A percentile compares a stretch with the other conserved stretches of the same genome.
phyloP scores from a whole-genome alignment of 2,797 vertebrate species.

The Meriones psammophilus region DNA sequence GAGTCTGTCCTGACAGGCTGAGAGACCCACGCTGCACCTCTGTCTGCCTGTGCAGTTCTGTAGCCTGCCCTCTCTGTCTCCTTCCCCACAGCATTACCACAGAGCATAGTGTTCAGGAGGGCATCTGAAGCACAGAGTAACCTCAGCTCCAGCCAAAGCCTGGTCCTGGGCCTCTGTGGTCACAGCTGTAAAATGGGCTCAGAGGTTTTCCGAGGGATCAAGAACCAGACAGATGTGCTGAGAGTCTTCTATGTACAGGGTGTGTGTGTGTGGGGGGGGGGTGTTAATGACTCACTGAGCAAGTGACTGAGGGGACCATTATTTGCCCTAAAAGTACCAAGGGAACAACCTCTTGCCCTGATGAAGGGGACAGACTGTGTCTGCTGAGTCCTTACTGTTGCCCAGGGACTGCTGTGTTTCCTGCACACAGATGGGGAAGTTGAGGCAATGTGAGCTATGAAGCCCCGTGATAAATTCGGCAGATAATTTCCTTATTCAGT shows the following conservation, averaged over 20 bases:
- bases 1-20: too few relatives aligned
- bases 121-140: background rate
- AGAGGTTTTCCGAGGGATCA: background rate
- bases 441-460: background rate
- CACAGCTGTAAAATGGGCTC: background rate
- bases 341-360: background rate
- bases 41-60: background rate
- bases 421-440: background rate
- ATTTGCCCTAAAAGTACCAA: background rate
- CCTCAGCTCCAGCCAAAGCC: background rate
- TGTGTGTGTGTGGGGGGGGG: too few relatives aligned
- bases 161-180: background rate
- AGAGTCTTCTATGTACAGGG: rapidly evolving
- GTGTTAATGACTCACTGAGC: background rate
- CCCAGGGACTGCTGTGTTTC: rapidly evolving
- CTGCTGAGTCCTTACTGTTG: background rate
- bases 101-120: background rate
- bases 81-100: background rate
- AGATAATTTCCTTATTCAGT: too few relatives aligned
- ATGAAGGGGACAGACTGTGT: background rate
- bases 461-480: background rate
- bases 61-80: background rate
- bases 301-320: rapidly evolving
- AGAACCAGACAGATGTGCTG: rapidly evolving
- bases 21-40: background rate